phyloP scores from a whole-genome alignment of 2,888 invertebrate species.

The Seladonia tumulorum region DNA sequence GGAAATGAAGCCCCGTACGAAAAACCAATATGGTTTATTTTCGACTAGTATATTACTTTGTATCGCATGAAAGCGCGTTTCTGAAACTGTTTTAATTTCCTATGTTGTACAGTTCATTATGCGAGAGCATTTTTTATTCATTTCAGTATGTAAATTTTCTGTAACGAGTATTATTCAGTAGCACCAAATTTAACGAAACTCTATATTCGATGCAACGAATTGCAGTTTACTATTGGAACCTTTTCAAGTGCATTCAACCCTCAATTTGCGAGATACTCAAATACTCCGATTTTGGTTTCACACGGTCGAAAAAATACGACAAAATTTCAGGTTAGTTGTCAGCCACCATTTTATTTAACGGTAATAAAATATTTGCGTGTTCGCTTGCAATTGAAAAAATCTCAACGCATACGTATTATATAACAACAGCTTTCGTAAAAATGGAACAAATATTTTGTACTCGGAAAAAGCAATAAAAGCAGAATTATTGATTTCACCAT shows the following conservation, averaged over 20 bases:
- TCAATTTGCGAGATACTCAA: background rate
- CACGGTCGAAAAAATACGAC: background rate
- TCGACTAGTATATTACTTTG: no score
- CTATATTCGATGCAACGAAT: background rate
- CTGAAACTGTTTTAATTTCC: background rate
- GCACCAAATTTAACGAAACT: background rate
- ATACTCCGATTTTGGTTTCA: background rate
- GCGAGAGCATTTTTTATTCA: background rate
- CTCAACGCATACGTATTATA: background rate
- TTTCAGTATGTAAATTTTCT: background rate
- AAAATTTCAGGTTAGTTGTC: background rate
- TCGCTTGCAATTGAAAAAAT: background rate
- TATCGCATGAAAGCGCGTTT: no score
- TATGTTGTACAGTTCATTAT: background rate
- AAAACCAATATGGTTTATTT: no score
- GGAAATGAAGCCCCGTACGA: no score
- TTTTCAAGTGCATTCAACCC: background rate
- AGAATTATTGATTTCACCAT: background rate
- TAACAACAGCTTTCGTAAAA: background rate
- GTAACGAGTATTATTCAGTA: background rate
- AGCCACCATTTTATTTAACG: background rate
- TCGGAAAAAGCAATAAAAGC: background rate
- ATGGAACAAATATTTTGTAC: background rate
- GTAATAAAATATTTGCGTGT: background rate
- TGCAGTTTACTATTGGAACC: background rate